Base-by-base conservation (phyloP, 1,140 invertebrate genomes). In the Nymphalis io region DNA sequence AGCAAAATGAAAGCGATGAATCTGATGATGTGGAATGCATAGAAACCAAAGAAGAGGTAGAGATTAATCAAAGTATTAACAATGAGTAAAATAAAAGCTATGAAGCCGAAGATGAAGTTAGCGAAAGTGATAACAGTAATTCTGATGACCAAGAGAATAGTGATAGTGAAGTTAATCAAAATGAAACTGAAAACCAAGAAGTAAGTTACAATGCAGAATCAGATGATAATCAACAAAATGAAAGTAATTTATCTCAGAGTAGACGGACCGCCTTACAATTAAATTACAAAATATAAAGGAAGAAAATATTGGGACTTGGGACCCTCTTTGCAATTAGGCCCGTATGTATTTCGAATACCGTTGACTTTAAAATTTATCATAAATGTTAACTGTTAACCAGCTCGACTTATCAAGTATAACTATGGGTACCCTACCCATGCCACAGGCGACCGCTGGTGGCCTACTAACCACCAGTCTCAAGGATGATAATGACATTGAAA, bases 221-320 rank as follows among this genome's bases (percentile, higher is more conserved):
- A 18, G 58, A 60, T 40, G 15, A 42, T 12, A 40, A 57, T 0
- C 33, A 21, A 60, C 48, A 33, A 3, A 33, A 64, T 46, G 63
- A 57, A n/a, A 61, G 51, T 18, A 21, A 60, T 18, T 40, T 65
- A 42, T 18, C 27, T 21, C 21, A 61, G 13, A 55, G 66, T 55
- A 65, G 71, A 6, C 82, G 81, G 58, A 80, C 80, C 0, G 83
- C 76, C 1, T 51, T 85, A 13, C 84, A 87, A 70, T 72, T 61
- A 58, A 80, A 60, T 75, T 88, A 48, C 66, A 82, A 59, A 84
- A 86, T 21, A 74, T 87, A 2, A 85, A 84, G 69, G 62, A 73
- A 48, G 64, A 83, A 4, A 88, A 83, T 27, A 64, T 80, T 60
- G 80, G 83, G 48, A 79, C n/a, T n/a, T n/a, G n/a, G n/a, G n/a